Conservation (phyloP, 1,140 invertebrate genomes). For the Nephila pilipes region DNA sequence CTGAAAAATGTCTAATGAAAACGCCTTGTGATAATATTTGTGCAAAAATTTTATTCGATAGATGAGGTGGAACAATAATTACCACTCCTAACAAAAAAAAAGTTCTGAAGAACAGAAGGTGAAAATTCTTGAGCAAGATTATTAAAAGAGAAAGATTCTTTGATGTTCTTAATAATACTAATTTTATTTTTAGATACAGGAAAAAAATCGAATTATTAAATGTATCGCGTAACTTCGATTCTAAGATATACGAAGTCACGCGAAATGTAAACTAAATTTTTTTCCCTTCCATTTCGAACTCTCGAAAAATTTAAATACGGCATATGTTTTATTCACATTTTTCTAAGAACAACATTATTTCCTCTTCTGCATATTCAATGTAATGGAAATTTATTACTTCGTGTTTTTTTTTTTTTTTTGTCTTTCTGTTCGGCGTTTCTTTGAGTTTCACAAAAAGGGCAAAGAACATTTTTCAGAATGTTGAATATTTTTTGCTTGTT, state of each 20-base stretch:
- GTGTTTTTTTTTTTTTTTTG: neutral
- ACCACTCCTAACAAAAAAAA: neutral
- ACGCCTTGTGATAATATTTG: too few species aligned
- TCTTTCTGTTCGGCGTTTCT: neutral
- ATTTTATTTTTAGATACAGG: neutral
- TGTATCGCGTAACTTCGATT: neutral
- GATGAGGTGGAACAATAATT: too few species aligned
- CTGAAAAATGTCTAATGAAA: too few species aligned
- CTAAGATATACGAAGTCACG: neutral
- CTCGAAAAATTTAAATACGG: too few species aligned
- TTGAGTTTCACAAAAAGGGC: neutral
- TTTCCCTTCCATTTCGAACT: neutral
- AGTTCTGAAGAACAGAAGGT: neutral
- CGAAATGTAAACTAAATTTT: neutral
- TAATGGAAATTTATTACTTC: conserved; percentile 18
- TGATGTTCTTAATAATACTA: neutral
- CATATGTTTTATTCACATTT: conserved; percentile 4
- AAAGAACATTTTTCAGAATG: neutral
- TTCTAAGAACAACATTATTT: neutral
- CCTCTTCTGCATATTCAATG: neutral
- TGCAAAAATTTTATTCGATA: neutral
- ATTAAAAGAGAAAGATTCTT: neutral
- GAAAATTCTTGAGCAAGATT: neutral
- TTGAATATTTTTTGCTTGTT: neutral
- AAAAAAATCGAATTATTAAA: neutral